Conservation (phyloP, 1,140 invertebrate species). For the Heliconius nattereri region DNA sequence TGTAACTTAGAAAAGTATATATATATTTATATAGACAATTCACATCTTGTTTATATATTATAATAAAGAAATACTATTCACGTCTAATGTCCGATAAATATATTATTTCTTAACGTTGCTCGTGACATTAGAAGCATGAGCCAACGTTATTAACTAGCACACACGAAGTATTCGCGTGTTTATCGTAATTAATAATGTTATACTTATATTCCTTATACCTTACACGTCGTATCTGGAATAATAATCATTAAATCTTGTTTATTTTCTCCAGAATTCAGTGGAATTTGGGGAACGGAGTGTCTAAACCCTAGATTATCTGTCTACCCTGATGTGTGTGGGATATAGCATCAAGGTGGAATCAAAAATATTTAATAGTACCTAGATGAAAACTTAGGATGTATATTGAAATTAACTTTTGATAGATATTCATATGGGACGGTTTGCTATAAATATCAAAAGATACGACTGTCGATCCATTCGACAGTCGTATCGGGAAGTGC, state of each 20-base stretch:
- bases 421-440: neutral
- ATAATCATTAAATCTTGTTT: neutral
- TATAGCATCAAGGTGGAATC: too few relatives aligned
- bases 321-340: too few relatives aligned
- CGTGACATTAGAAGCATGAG: neutral
- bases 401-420: neutral
- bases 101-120: neutral
- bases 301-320: too few relatives aligned
- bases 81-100: neutral
- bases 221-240: neutral
- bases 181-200: constrained; percentile 4
- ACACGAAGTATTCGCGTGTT: constrained; percentile 1
- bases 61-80: neutral
- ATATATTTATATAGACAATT: neutral
- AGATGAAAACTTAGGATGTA: neutral
- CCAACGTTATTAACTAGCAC: constrained; percentile 3
- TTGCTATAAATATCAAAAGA: constrained; percentile 3
- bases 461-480: neutral
- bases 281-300: too few relatives aligned
- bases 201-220: neutral
- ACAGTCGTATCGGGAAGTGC: constrained; percentile 18
- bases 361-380: neutral
- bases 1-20: neutral
- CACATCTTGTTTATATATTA: neutral
- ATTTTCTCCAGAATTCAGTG: too few relatives aligned